phyloP scores from a whole-genome alignment of 2,797 vertebrate species.

The Crax fasciolata region DNA sequence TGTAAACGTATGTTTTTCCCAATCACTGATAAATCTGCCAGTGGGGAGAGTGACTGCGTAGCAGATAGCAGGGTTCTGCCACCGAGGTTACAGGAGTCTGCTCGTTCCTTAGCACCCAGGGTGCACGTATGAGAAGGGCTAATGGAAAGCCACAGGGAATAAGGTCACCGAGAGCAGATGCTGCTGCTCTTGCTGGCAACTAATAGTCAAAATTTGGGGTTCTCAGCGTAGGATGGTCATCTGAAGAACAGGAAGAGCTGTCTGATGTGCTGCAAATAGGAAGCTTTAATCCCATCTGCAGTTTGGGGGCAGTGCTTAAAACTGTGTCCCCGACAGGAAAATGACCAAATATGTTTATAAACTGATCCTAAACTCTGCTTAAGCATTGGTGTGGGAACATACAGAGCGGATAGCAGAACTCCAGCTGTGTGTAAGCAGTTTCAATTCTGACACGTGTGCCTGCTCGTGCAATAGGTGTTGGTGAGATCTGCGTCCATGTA shows the following conservation, averaged over 20 bases:
- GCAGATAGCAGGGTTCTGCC: not conserved
- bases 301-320: not conserved
- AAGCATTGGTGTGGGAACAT: not conserved
- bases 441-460: not conserved
- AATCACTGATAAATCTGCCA: not conserved
- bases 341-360: slow-evolving; percentile 1
- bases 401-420: not conserved
- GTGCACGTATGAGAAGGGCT: not conserved
- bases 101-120: not conserved
- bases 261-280: not conserved
- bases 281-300: not conserved
- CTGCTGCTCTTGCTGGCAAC: slow-evolving; percentile 47
- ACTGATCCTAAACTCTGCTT: not conserved
- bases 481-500: not conserved
- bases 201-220: slow-evolving; percentile 15
- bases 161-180: slow-evolving; percentile 1
- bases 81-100: not conserved
- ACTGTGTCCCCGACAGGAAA: not conserved
- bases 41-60: not conserved
- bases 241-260: not conserved
- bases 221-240: not conserved
- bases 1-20: not conserved
- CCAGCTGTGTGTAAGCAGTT: not conserved
- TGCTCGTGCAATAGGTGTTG: not conserved
- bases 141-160: not conserved